Evolutionary conservation across 2,888 invertebrate species (phyloP).

Genomic region (Sericinus montela): DNA sequence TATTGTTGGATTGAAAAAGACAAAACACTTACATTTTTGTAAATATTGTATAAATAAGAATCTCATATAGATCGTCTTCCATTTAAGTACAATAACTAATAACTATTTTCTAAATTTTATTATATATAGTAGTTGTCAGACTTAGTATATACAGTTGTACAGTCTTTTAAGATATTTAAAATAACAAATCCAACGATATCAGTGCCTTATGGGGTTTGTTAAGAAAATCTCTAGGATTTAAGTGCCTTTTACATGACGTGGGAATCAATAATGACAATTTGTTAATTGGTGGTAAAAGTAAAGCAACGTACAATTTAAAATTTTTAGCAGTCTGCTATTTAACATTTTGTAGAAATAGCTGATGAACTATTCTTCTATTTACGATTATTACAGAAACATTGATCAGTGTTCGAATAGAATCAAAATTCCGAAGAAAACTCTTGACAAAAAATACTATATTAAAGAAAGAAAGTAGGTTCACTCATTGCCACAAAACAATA

Average conservation of each 20-base stretch:
- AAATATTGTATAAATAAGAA: conserved; percentile 38
- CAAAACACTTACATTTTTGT: conserved; percentile 43
- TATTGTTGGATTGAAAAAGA: conserved; percentile 42
- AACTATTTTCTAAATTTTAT: conserved; percentile 20
- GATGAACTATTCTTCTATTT: too few relatives aligned
- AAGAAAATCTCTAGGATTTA: background rate
- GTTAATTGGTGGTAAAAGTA: conserved; percentile 1
- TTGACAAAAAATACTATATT: too few relatives aligned
- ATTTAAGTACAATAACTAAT: conserved; percentile 43
- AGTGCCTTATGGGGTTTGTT: conserved; percentile 40
- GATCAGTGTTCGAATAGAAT: too few relatives aligned
- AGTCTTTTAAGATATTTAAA: conserved; percentile 7
- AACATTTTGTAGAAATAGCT: too few relatives aligned
- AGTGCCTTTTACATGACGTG: conserved; percentile 16
- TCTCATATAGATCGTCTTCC: conserved; percentile 49
- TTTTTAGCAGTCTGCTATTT: too few relatives aligned
- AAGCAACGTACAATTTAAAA: too few relatives aligned
- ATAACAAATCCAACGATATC: conserved; percentile 28
- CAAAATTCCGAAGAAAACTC: too few relatives aligned
- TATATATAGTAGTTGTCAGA: conserved; percentile 16
- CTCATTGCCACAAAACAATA: too few relatives aligned
- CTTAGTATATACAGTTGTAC: conserved; percentile 10
- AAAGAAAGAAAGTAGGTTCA: too few relatives aligned
- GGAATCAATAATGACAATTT: conserved; percentile 4
- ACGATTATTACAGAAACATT: too few relatives aligned